Evolutionary conservation across 1,140 invertebrate genomes (phyloP), one percentile per base, ranked within the genome.

Genomic region (Zaprionus kolodkinae): DNA sequence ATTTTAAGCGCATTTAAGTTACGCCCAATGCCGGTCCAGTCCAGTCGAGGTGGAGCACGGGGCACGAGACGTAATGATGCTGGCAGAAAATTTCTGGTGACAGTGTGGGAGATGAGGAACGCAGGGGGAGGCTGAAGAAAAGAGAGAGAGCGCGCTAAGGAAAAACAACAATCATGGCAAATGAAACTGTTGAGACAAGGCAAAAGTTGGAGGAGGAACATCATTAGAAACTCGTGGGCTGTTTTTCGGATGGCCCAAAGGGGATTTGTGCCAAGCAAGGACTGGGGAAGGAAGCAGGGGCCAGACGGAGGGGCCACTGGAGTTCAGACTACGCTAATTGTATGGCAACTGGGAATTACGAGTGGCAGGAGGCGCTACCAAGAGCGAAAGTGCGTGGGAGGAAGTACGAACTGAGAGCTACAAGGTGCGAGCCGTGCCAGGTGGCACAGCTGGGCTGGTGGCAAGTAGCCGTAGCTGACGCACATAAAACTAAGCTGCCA

Each of bases 1-100:
- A 89, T 89, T 88, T 89, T 89, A 89, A 89, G 85, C 85, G 85
- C 76, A 89, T 89, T 89, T 89, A 89, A 89, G 81, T 89, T 89
- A 64, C 76, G 73, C 71, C 71, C 71, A 57, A 52, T 71, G 57
- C 12, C 62, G 69, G 36, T 36, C 27, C 25, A 10, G 21, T 15
- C 40, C 40, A 10, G 11, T 6, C n/a, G 9, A 45, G 40, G n/a
- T 9, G 10, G 4, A 7, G 13, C 45, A 35, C 15, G n/a, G 30
- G 1, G 25, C 12, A 1, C 1, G 25, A 12, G 55, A 50, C 61
- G 75, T 88, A 87, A 87, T 87, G 83, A 88, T 87, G 72, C 76
- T 88, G 75, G 66, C 71, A 72, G 56, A 57, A 83, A 79, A 81
- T 66, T 72, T 81, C 84, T 66, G 70, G 76, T 79, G 84, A 86